These are phyloP conservation scores for Mythimna albipuncta DNA, from an alignment of 2,888 invertebrate genomes.

Conservation along the genomic window DNA sequence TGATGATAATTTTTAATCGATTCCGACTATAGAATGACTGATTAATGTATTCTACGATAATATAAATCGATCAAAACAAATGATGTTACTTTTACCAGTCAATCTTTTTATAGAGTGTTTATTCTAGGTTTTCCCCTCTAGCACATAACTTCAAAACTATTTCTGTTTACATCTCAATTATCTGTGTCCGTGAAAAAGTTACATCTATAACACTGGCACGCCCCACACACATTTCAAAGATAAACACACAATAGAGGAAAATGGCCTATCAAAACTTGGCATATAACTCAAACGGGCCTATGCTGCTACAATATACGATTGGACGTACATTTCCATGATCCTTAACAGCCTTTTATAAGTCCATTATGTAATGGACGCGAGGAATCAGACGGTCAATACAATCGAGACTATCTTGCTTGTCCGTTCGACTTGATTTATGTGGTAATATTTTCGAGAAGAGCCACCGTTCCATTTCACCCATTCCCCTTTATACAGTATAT, in stretches of 20 bases:
- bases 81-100: constrained; percentile 2
- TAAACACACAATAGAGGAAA: constrained; percentile 75
- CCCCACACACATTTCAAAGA: constrained; percentile 63
- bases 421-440: constrained; percentile 78
- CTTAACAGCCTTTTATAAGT: constrained; percentile 81
- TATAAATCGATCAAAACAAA: constrained; percentile 23
- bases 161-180: constrained; percentile 55
- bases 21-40: not conserved
- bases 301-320: constrained; percentile 71
- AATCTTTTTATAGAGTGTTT: not conserved
- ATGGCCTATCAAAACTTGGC: constrained; percentile 78
- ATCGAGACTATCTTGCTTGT: constrained; percentile 75
- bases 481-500: constrained; percentile 71
- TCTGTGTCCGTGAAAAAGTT: constrained; percentile 46
- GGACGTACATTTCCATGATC: constrained; percentile 76
- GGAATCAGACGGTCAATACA: constrained; percentile 76
- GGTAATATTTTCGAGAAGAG: constrained; percentile 76
- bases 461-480: constrained; percentile 57
- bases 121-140: not conserved
- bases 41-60: not conserved
- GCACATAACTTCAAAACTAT: constrained; percentile 34
- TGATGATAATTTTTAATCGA: constrained; percentile 15
- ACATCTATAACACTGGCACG: constrained; percentile 42
- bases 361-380: constrained; percentile 80
- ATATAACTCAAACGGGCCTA: constrained; percentile 76